Base-by-base conservation (phyloP, 1,140 invertebrate species). In the Lysiphlebus fabarum region DNA sequence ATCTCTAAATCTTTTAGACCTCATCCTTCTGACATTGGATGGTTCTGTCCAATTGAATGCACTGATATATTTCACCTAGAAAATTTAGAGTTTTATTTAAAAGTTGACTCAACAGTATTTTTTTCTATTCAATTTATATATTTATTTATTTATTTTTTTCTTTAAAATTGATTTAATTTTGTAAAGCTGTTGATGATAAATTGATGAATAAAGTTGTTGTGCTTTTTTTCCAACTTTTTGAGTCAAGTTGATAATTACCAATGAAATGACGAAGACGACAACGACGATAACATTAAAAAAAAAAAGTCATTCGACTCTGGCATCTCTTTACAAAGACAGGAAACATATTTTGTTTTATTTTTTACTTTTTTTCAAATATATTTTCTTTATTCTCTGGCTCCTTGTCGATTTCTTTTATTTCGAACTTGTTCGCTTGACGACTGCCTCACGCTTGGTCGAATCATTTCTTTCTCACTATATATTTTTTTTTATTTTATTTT, bases 1-100 rank as follows among this genome's bases (percentile, higher is more conserved):
- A 70, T 71, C 70, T 65, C 64, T 66, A 71, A 76, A 68, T 72
- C 69, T 68, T 64, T 64, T 51, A n/a, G 34, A 37, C 62, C 26
- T 40, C 43, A 61, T 56, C 48, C 55, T 55, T 51, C 43, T 63
- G 17, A 26, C 17, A 26, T 26, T 26, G 17, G 17, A 26, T 26
- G 17, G 6, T 12, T 10, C 17, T 41, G 38, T 40, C 50, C 43
- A 38, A 26, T 14, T 44, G 14, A 47, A 8, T 48, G 14, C 38
- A 53, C 17, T 26, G 17, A 26, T 26, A 14, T 38, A 53, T 49
- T 44, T 44, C 51, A 43, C 42, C 36, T 49, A 34, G 42, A 53
- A 56, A 65, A 53, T 58, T 54, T 26, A 26, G 17, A 26, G 17
- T 26, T 26, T 26, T 26, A 26, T 26, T 4, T 26, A 26, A 26